A percentile compares a stretch with the other conserved stretches of the same genome.
phyloP scores from a whole-genome alignment of 2,888 invertebrate genomes.

The Sclerodermus sp. region DNA sequence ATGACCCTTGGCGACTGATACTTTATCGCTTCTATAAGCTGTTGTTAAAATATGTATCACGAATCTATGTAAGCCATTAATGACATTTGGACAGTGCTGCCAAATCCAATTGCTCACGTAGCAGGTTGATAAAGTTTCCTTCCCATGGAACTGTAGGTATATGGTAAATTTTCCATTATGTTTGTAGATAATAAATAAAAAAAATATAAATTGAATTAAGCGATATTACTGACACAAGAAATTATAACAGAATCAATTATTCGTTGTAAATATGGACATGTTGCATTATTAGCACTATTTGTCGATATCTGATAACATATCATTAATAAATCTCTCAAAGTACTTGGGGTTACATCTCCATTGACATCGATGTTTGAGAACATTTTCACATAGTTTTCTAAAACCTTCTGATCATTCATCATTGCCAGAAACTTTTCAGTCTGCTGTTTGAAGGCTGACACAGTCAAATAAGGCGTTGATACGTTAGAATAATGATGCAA shows the following conservation, averaged over 20 bases:
- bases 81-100: conserved; percentile 75
- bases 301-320: conserved; percentile 79
- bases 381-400: conserved; percentile 72
- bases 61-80: conserved; percentile 76
- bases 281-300: conserved; percentile 70
- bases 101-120: conserved; percentile 82
- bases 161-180: conserved; percentile 17
- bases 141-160: conserved; percentile 75
- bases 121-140: conserved; percentile 71
- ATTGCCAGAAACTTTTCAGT: conserved; percentile 68
- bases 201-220: conserved; percentile 2
- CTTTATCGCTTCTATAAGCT: conserved; percentile 59
- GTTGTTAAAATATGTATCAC: conserved; percentile 65
- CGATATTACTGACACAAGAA: conserved; percentile 64
- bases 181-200: conserved; percentile 1
- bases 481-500: conserved; percentile 66
- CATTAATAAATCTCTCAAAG: conserved; percentile 68
- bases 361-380: conserved; percentile 54
- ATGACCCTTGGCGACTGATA: conserved; percentile 44
- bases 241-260: conserved; percentile 74
- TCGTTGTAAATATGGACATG: conserved; percentile 69
- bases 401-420: conserved; percentile 62
- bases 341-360: conserved; percentile 64
- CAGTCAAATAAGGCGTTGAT: conserved; percentile 66
- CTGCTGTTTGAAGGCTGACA: conserved; percentile 71